Evolutionary conservation across 2,113 vertebrate genomes (phyloP), one percentile per base, ranked within the genome.

Genomic region (Taxidea taxus): DNA sequence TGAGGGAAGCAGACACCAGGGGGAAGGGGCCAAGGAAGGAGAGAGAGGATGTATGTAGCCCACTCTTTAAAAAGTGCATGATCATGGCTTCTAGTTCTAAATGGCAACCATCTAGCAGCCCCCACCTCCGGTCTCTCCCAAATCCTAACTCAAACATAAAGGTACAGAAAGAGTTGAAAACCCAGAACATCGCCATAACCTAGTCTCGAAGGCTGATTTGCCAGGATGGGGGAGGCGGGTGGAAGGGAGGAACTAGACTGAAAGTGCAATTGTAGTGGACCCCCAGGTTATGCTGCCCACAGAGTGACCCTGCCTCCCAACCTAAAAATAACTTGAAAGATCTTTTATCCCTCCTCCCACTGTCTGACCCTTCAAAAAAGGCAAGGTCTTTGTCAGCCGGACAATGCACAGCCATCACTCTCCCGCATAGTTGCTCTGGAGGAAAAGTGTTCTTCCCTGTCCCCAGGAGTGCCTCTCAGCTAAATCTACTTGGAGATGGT

Each of bases 291-390:
- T 6, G 77, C 84, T 95, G 68, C 97, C 87, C 81, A 92, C 68
- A 34, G 95, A 77, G 84, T 51, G 62, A 62, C 68, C 74, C 4
- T 68, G 94, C 87, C 92, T 97, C 90, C 87, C 51, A n/a, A 54
- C 54, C 97, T 97, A 97, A 97, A 98, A 97, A 98, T 98, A 98
- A 97, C 96, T 87, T 87, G 75, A 96, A 94, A 97, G 92, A 62
- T 74, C 84, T 84, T 96, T 97, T 86, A 87, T 92, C 70, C 75
- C 62, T 87, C 39, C n/a, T 86, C 75, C 7, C 80, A 87, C 84
- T 39, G 49, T 82, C 92, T 88, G 87, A 90, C 84, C 87, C 94
- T 97, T 51, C 66, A 66, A 82, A 70, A 91, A 93, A 74, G 44
- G 91, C 83, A 60, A 91, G 47, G 83, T 97, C 90, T 97, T 91